These are phyloP conservation scores for Nemurella pictetii DNA, from an alignment of 2,888 invertebrate genomes.

Conservation along the genomic window DNA sequence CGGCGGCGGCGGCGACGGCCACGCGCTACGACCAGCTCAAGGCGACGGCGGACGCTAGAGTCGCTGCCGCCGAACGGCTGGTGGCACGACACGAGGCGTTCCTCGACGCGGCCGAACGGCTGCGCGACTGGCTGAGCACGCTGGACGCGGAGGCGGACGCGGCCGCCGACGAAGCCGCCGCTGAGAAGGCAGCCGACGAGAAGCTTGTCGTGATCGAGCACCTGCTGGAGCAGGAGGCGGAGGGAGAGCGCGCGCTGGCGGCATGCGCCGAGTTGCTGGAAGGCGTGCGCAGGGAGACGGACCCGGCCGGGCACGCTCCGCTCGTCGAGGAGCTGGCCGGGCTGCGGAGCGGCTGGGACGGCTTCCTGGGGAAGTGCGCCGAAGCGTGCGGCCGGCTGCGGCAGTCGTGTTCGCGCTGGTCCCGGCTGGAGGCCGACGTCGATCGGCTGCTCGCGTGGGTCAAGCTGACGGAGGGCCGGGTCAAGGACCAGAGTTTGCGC, in stretches of 20 bases:
- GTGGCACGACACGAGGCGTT: slow-evolving; percentile 82
- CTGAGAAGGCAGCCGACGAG: slow-evolving; percentile 76
- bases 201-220: slow-evolving; percentile 76
- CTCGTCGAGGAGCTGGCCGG: slow-evolving; percentile 74
- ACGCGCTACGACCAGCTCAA: slow-evolving; percentile 70
- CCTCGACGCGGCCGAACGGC: slow-evolving; percentile 78
- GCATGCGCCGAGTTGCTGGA: slow-evolving; percentile 72
- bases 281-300: slow-evolving; percentile 75
- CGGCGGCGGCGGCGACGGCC: slow-evolving; percentile 74
- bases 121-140: slow-evolving; percentile 79
- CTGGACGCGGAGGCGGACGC: slow-evolving; percentile 77
- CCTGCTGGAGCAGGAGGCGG: slow-evolving; percentile 70
- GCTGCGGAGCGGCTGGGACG: slow-evolving; percentile 73
- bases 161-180: slow-evolving; percentile 75
- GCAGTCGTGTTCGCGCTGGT: slow-evolving; percentile 77
- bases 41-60: slow-evolving; percentile 67
- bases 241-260: slow-evolving; percentile 71
- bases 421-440: slow-evolving; percentile 75
- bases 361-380: slow-evolving; percentile 71
- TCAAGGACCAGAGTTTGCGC: slow-evolving; percentile 87
- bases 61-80: slow-evolving; percentile 68
- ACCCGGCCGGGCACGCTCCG: slow-evolving; percentile 73
- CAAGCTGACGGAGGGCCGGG: slow-evolving; percentile 78
- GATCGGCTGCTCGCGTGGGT: slow-evolving; percentile 83
- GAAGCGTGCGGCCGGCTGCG: slow-evolving; percentile 73